phyloP scores from a whole-genome alignment of 2,797 vertebrate genomes.

The Rhinogobio ventralis region DNA sequence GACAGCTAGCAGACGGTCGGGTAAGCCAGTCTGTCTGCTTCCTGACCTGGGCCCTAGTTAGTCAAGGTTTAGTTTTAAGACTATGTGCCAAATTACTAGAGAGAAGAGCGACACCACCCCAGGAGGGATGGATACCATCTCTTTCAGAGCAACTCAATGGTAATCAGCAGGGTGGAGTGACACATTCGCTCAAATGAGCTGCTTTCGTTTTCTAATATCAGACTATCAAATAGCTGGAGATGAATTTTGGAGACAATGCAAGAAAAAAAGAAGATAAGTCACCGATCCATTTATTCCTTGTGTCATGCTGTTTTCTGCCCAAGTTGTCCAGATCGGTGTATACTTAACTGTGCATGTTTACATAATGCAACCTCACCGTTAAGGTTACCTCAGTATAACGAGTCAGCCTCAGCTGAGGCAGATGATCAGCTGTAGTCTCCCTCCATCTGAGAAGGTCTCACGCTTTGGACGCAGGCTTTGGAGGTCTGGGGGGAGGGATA shows the following conservation, averaged over 20 bases:
- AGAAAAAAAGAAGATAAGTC: conserved; percentile 18
- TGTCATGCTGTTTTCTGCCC: background rate
- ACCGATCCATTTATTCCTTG: background rate
- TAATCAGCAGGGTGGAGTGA: conserved; percentile 49
- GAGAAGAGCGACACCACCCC: no score
- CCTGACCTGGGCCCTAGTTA: no score
- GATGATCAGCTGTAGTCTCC: conserved; percentile 36
- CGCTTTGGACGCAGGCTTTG: conserved; percentile 44
- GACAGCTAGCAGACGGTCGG: no score
- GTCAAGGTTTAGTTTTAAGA: no score
- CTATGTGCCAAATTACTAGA: no score
- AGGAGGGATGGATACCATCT: no score
- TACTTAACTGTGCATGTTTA: background rate
- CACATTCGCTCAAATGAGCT: conserved; percentile 31
- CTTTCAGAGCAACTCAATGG: conserved; percentile 24
- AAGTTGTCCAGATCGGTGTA: background rate
- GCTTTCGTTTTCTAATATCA: conserved; percentile 31
- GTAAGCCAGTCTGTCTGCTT: no score
- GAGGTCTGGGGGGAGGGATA: conserved; percentile 20
- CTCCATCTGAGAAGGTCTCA: conserved; percentile 30
- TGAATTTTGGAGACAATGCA: conserved; percentile 16
- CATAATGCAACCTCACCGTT: background rate
- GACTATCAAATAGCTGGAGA: conserved; percentile 40
- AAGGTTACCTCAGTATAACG: conserved; percentile 39
- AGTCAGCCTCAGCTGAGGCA: background rate